Percentiles rank a stretch among this genome's conserved stretches.
These are phyloP conservation scores for Macroglossus sobrinus DNA, from an alignment of 2,113 vertebrate genomes.

Conservation along the genomic window DNA sequence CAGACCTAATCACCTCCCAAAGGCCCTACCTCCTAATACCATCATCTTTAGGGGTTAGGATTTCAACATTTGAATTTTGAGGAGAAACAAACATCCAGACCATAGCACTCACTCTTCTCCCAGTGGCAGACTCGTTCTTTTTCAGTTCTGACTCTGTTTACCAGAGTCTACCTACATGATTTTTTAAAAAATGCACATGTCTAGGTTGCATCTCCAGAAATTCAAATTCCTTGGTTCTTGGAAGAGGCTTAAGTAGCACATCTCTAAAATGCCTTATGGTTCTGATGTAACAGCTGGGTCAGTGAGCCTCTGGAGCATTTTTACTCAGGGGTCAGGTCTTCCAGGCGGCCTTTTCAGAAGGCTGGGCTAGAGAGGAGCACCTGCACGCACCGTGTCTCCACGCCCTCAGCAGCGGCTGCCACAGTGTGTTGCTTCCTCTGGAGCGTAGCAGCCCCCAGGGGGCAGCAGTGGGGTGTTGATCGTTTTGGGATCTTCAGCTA, in stretches of 20 bases:
- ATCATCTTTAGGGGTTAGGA: neutral
- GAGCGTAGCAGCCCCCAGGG: neutral
- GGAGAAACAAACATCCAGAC: neutral
- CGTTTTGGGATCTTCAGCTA: neutral
- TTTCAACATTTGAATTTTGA: neutral
- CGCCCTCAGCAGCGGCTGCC: neutral
- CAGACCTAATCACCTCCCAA: neutral
- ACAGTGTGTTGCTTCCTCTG: neutral
- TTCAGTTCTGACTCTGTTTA: neutral
- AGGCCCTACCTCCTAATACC: neutral
- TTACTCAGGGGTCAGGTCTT: neutral
- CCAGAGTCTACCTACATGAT: neutral
- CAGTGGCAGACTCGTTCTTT: neutral
- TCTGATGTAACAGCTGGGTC: neutral
- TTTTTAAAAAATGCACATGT: neutral
- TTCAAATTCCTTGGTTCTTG: neutral
- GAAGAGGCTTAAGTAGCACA: neutral
- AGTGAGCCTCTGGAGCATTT: neutral
- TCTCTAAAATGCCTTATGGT: neutral
- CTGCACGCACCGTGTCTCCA: fast-evolving
- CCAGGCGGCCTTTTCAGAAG: neutral
- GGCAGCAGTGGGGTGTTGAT: neutral
- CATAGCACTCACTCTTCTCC: neutral
- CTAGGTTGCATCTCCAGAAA: neutral
- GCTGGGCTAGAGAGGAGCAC: too few species aligned